phyloP scores from a whole-genome alignment of 2,113 vertebrate species.

The Misgurnus mizolepis region DNA sequence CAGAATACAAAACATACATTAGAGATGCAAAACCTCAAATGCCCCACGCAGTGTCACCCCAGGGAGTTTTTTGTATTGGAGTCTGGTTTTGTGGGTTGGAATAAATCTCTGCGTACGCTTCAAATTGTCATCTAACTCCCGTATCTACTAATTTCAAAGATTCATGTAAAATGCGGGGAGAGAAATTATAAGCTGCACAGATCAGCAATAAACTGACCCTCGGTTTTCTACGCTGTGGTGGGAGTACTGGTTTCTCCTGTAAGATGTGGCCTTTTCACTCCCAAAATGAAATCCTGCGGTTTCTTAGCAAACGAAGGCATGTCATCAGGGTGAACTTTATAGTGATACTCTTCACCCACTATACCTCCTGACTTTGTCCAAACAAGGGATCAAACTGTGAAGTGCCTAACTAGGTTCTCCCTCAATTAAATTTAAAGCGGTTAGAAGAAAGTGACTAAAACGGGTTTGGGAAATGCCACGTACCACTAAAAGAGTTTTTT shows the following conservation, averaged over 20 bases:
- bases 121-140: conserved; percentile 58
- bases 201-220: conserved; percentile 70
- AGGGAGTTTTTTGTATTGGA: conserved; percentile 66
- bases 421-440: conserved; percentile 55
- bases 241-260: conserved; percentile 66
- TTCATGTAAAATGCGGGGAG: conserved; percentile 66
- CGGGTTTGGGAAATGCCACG: conserved; percentile 51
- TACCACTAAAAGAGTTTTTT: conserved; percentile 40
- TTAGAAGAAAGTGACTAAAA: conserved; percentile 48
- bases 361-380: conserved; percentile 67
- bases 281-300: conserved; percentile 71
- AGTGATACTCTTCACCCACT: conserved; percentile 73
- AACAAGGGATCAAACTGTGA: conserved; percentile 59
- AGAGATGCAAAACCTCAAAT: conserved; percentile 33
- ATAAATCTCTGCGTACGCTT: conserved; percentile 64
- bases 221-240: conserved; percentile 66
- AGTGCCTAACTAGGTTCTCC: conserved; percentile 57
- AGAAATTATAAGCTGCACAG: conserved; percentile 70
- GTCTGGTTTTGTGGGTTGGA: conserved; percentile 55
- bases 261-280: conserved; percentile 75
- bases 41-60: conserved; percentile 24
- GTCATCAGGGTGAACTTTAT: conserved; percentile 71
- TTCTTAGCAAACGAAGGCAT: conserved; percentile 69
- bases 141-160: conserved; percentile 72
- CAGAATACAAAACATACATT: conserved; percentile 49